phyloP scores from a whole-genome alignment of 2,113 vertebrate species.

The Elachura formosa region DNA sequence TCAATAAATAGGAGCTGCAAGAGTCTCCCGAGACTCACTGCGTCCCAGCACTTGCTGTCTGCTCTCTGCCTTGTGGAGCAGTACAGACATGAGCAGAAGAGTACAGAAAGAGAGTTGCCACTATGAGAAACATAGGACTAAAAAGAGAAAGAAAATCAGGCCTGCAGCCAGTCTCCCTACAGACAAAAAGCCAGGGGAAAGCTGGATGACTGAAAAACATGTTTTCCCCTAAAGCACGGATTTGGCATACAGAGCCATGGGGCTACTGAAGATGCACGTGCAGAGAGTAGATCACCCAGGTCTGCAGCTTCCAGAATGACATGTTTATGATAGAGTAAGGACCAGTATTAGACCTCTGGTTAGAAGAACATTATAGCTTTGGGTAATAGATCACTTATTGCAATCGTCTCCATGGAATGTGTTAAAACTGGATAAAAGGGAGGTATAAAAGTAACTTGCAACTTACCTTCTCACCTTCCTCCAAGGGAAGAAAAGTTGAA shows the following conservation, averaged over 20 bases:
- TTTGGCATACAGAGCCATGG: not conserved
- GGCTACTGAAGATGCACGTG: not conserved
- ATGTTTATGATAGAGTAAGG: not conserved
- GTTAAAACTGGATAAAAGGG: not conserved
- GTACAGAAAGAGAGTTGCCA: not conserved
- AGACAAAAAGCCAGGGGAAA: not conserved
- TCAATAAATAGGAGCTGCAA: not conserved
- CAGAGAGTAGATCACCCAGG: accelerated
- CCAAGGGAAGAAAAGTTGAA: not conserved
- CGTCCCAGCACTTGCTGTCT: not conserved
- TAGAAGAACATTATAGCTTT: not conserved
- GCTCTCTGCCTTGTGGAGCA: not conserved
- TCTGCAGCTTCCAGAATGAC: not conserved
- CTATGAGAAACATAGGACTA: not conserved
- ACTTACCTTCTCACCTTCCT: not conserved
- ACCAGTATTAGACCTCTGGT: not conserved
- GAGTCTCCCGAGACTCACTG: accelerated
- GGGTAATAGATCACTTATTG: not conserved
- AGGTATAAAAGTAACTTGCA: not conserved
- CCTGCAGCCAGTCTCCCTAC: not conserved
- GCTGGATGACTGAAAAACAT: not conserved
- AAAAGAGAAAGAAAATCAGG: not conserved
- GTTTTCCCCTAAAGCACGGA: accelerated
- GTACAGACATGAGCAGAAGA: not conserved
- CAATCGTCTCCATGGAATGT: not conserved